These are phyloP conservation scores for Palythoa grandis DNA, from an alignment of 92 coral and sea anemone species.

Conservation along the genomic window DNA sequence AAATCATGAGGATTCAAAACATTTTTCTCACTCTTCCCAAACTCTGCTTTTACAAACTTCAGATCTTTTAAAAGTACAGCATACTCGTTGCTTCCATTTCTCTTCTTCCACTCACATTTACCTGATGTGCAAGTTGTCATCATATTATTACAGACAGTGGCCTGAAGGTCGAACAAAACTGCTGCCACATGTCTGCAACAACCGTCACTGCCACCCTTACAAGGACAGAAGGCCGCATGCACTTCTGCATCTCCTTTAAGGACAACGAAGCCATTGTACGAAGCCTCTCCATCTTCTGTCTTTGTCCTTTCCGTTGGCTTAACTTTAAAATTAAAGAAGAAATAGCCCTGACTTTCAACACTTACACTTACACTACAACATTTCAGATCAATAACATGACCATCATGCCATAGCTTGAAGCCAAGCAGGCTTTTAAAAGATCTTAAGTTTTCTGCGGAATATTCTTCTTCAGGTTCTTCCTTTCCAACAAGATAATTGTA, in stretches of 20 bases:
- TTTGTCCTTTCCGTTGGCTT: conserved; percentile 60
- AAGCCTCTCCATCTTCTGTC: conserved; percentile 54
- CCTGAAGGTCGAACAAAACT: conserved; percentile 64
- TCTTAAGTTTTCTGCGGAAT: conserved; percentile 40
- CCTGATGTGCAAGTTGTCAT: conserved; percentile 66
- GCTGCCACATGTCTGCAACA: conserved; percentile 67
- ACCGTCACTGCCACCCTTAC: conserved; percentile 65
- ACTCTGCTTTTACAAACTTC: conserved; percentile 54
- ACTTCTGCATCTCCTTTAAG: conserved; percentile 60
- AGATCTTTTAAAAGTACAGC: conserved; percentile 50
- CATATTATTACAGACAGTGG: conserved; percentile 50
- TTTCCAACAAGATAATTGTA: conserved; percentile 41
- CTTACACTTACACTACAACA: neutral
- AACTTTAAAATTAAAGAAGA: conserved; percentile 49
- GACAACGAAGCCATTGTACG: conserved; percentile 53
- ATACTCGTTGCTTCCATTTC: conserved; percentile 48
- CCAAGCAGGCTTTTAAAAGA: conserved; percentile 42
- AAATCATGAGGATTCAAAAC: conserved; percentile 41
- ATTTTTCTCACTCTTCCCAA: conserved; percentile 46
- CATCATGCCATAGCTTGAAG: conserved; percentile 32
- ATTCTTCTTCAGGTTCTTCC: conserved; percentile 24
- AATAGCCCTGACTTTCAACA: conserved; percentile 6
- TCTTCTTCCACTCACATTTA: conserved; percentile 62
- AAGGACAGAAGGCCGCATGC: conserved; percentile 59
- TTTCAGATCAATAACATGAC: conserved; percentile 36